Evolutionary conservation across 2,797 vertebrate species (phyloP).

Genomic region (Bradypus variegatus): DNA sequence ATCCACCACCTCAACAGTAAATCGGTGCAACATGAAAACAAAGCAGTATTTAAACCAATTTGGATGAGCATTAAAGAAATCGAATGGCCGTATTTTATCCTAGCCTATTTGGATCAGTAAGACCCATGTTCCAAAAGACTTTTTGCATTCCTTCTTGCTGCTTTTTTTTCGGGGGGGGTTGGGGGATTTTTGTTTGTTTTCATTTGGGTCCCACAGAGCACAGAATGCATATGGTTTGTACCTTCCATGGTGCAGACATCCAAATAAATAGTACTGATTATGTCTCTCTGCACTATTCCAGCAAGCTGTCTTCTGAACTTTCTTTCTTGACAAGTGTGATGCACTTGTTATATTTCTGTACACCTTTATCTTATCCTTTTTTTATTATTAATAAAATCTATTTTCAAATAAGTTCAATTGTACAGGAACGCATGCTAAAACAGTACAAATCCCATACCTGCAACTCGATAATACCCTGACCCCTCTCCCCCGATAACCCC

Average conservation of each 20-base stretch:
- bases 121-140: slow-evolving; percentile 33
- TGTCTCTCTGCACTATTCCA: slow-evolving; percentile 67
- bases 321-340: slow-evolving; percentile 64
- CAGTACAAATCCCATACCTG: no score
- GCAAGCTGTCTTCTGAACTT: slow-evolving; percentile 72
- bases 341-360: slow-evolving; percentile 68
- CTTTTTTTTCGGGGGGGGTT: slow-evolving; percentile 54
- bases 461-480: no score
- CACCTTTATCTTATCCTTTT: slow-evolving; percentile 57
- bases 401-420: no score
- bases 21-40: slow-evolving; percentile 44
- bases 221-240: slow-evolving; percentile 69
- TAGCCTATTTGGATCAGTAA: slow-evolving; percentile 52
- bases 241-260: slow-evolving; percentile 71
- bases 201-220: slow-evolving; percentile 68
- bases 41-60: slow-evolving; percentile 24
- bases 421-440: no score
- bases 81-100: slow-evolving; percentile 43
- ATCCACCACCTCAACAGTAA: slow-evolving; percentile 24
- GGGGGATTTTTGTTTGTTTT: slow-evolving; percentile 34
- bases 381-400: no score
- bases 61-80: slow-evolving; percentile 64
- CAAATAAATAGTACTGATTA: slow-evolving; percentile 68
- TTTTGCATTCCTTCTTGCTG: slow-evolving; percentile 66
- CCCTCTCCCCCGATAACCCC: no score